Conservation (phyloP, 2,797 vertebrate genomes). For the Melanotaenia pygmaea region DNA sequence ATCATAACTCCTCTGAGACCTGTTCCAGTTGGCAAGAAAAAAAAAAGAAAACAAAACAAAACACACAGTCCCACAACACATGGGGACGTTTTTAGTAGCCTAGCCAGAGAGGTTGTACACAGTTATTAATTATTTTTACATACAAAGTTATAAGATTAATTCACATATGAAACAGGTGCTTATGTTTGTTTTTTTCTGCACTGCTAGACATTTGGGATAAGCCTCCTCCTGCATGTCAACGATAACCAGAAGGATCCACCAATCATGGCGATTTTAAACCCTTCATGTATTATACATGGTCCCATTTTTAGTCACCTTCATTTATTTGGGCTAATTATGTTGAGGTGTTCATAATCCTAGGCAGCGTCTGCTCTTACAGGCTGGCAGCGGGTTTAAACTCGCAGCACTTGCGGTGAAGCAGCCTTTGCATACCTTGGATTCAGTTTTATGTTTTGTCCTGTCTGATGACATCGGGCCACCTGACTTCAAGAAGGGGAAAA, state of each 20-base stretch:
- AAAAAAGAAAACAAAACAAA: conserved; percentile 26
- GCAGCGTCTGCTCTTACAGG: conserved; percentile 19
- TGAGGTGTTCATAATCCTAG: conserved; percentile 51
- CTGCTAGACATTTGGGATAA: conserved; percentile 4
- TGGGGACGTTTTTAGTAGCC: conserved; percentile 25
- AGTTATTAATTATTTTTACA: background rate
- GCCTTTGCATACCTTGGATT: background rate
- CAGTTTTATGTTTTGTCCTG: conserved; percentile 5
- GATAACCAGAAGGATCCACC: conserved; percentile 28
- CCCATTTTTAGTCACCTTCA: conserved; percentile 60
- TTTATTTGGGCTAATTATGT: conserved; percentile 64
- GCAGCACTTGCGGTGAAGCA: background rate
- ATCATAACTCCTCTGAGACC: conserved; percentile 67
- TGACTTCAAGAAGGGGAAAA: conserved; percentile 5
- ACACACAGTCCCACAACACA: conserved; percentile 27
- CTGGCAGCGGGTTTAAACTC: conserved; percentile 25
- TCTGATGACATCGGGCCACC: conserved; percentile 23
- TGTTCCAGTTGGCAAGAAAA: conserved; percentile 67
- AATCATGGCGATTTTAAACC: conserved; percentile 41
- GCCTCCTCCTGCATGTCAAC: conserved; percentile 15
- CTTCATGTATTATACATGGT: conserved; percentile 56
- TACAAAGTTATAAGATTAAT: background rate
- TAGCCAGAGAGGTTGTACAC: conserved; percentile 7
- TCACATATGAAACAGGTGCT: conserved; percentile 26
- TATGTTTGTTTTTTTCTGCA: conserved; percentile 16